Evolutionary conservation across 1,140 invertebrate genomes (phyloP).

Genomic region (Cyclargus thomasi): DNA sequence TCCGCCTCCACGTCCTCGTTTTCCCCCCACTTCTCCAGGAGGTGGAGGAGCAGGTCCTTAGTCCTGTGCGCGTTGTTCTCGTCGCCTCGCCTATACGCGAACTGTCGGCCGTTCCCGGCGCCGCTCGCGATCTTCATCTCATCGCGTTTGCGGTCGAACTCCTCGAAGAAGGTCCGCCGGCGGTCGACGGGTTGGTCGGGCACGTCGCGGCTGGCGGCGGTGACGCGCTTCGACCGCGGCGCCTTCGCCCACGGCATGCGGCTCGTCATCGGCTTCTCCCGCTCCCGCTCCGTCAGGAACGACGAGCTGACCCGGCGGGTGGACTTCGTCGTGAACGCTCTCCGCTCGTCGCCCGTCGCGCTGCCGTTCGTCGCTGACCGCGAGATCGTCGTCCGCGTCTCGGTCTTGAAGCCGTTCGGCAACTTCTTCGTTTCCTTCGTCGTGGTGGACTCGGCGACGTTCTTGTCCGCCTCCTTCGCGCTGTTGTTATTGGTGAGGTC

Average conservation of each 20-base stretch:
- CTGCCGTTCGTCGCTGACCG: constrained; percentile 56
- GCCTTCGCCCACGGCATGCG: constrained; percentile 75
- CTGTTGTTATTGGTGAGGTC: constrained; percentile 75
- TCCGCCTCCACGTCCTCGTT: constrained; percentile 64
- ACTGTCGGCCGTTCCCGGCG: constrained; percentile 52
- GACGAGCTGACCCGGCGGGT: constrained; percentile 51
- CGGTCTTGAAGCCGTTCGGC: constrained; percentile 58
- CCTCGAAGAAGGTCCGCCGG: constrained; percentile 75
- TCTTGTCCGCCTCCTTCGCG: constrained; percentile 59
- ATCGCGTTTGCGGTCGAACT: constrained; percentile 68
- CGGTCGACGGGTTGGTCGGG: constrained; percentile 77
- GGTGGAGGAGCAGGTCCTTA: constrained; percentile 82
- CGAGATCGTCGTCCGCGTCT: constrained; percentile 42
- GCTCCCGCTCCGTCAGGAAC: constrained; percentile 57
- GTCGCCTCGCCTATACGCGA: constrained; percentile 66
- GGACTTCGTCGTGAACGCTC: constrained; percentile 57
- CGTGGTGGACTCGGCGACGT: constrained; percentile 42
- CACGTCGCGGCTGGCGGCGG: constrained; percentile 78
- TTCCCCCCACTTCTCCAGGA: constrained; percentile 84
- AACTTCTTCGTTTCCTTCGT: constrained; percentile 50
- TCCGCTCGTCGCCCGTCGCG: constrained; percentile 50
- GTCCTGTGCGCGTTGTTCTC: constrained; percentile 78
- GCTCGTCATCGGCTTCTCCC: constrained; percentile 57
- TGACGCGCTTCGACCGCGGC: constrained; percentile 77
- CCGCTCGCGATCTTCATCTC: constrained; percentile 65